Base-by-base conservation (phyloP, 1,140 invertebrate species). In the Holcopasites calliopsidis region DNA sequence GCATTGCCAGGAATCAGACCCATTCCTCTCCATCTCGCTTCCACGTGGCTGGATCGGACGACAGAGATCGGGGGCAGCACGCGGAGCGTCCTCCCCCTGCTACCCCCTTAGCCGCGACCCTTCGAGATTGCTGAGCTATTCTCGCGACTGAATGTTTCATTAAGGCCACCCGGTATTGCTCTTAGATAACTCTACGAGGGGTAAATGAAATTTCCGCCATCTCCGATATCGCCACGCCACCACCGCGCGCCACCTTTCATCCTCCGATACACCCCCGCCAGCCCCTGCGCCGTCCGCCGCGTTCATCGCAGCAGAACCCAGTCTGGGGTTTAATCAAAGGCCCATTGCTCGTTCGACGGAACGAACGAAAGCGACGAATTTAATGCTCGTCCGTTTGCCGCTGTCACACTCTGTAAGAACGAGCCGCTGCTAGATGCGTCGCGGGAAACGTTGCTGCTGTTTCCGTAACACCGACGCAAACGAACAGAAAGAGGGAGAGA, bases 121-220 rank as follows among this genome's bases (percentile, higher is more conserved):
- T 91, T 91, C 91, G 89, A 92, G 90, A 91, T 92, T 91, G 90
- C 90, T 91, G 89, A 90, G 89, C 91, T 92, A 91, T 91, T 92
- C 90, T 92, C 89, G 84, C 90, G 89, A 92, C 89, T 92, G 91
- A 91, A 92, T 92, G 91, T 91, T 92, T 92, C 91, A 92, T 91
- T 91, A 92, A 91, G 87, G 89, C 90, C 89, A 92, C 90, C 91
- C 91, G 90, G 90, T 91, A 92, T 92, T 92, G 90, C 91, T 90
- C 90, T 92, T 92, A 91, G 91, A 91, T 91, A 91, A 91, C 91
- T 92, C 91, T 90, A 90, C 90, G 90, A 91, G 90, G 88, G 90
- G 90, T 91, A 92, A 92, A 91, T 92, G 90, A 92, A 91, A 92
- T 92, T 92, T 92, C 89, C 90, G 89, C 90, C 90, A 91, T 91